Conservation (phyloP, 1,140 invertebrate species). For the Plectrocnemia conspersa region DNA sequence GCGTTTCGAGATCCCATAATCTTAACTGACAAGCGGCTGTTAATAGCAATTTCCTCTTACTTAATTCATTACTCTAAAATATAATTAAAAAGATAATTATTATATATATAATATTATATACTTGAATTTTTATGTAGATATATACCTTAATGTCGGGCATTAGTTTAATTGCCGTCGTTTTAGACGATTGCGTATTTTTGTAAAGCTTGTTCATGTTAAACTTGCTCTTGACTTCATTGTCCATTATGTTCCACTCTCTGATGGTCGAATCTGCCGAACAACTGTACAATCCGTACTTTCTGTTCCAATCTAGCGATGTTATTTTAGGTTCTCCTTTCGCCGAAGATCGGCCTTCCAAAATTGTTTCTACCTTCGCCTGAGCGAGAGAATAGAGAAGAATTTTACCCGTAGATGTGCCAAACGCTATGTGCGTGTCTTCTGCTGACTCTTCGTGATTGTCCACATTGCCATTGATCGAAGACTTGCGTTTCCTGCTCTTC, state of each 20-base stretch:
- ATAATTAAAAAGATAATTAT: slow-evolving; percentile 4
- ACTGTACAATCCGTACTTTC: slow-evolving; percentile 45
- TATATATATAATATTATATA: slow-evolving; percentile 1
- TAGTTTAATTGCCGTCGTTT: slow-evolving; percentile 61
- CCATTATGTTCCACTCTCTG: slow-evolving; percentile 44
- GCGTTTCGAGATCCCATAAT: slow-evolving; percentile 26
- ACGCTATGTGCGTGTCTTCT: slow-evolving; percentile 45
- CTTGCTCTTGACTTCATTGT: slow-evolving; percentile 41
- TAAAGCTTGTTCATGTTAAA: slow-evolving; percentile 46
- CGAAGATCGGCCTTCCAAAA: slow-evolving; percentile 38
- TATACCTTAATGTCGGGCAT: slow-evolving; percentile 55
- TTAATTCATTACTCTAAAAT: slow-evolving; percentile 2
- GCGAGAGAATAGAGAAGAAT: slow-evolving; percentile 63
- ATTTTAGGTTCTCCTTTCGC: slow-evolving; percentile 37
- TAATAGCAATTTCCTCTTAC: slow-evolving; percentile 17
- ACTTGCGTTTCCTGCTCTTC: slow-evolving; percentile 48
- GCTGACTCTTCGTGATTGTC: slow-evolving; percentile 22
- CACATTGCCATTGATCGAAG: slow-evolving; percentile 35
- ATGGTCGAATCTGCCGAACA: slow-evolving; percentile 42
- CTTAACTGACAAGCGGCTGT: slow-evolving; percentile 26
- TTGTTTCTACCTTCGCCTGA: slow-evolving; percentile 55
- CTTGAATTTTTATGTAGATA: slow-evolving; percentile 36
- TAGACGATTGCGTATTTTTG: slow-evolving; percentile 44
- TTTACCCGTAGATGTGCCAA: slow-evolving; percentile 62
- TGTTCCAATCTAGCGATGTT: slow-evolving; percentile 44